phyloP scores from a whole-genome alignment of 2,888 invertebrate genomes.

The Pristionchus exspectatus region DNA sequence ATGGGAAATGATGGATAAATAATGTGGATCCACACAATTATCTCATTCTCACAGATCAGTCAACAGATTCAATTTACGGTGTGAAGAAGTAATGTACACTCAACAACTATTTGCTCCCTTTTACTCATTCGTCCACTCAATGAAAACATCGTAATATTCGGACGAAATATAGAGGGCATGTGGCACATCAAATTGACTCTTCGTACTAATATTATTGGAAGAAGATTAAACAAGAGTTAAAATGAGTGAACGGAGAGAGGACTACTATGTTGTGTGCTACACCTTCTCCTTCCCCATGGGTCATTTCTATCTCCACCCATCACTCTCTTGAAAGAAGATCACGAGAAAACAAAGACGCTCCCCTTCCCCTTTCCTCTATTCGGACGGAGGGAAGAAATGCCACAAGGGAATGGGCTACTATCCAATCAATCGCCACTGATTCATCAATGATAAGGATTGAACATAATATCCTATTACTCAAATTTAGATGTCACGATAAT shows the following conservation, averaged over 20 bases:
- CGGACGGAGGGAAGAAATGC: neutral
- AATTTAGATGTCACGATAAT: neutral
- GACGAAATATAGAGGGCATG: neutral
- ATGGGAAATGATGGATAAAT: neutral
- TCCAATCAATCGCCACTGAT: neutral
- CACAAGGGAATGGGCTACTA: neutral
- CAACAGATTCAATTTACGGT: neutral
- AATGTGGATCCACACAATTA: no score
- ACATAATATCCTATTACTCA: neutral
- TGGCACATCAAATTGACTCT: neutral
- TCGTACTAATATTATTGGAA: neutral
- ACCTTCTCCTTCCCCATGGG: neutral
- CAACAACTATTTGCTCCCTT: neutral
- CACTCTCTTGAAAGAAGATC: slow-evolving; percentile 53
- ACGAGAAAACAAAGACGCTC: slow-evolving; percentile 33
- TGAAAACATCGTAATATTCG: neutral
- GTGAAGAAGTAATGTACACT: slow-evolving; percentile 10
- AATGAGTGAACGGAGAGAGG: neutral
- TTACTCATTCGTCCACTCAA: neutral
- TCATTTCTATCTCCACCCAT: slow-evolving; percentile 48
- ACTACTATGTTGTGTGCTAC: neutral
- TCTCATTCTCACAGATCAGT: neutral
- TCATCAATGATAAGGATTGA: no score
- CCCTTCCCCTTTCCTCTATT: slow-evolving; percentile 5
- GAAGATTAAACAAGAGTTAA: neutral